Conservation (phyloP, 2,888 invertebrate species). For the Zelleria hepariella region DNA sequence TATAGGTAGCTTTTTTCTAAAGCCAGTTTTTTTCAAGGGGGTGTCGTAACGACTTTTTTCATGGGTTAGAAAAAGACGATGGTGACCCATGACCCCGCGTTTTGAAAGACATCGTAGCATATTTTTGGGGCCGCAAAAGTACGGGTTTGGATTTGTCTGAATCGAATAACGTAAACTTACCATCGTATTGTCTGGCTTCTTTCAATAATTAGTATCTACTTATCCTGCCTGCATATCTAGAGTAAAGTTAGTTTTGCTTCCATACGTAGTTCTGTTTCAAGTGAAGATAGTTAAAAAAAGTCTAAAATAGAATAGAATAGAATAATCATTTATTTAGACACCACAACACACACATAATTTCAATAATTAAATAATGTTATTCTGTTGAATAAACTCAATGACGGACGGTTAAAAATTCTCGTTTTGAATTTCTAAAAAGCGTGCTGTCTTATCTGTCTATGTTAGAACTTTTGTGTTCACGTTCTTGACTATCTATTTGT, state of each 20-base stretch:
- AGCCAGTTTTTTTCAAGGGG: conserved; percentile 42
- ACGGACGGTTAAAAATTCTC: conserved; percentile 52
- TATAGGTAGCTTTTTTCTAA: conserved; percentile 35
- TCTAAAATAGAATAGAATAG: too few relatives aligned
- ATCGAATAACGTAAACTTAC: too few relatives aligned
- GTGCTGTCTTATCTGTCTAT: conserved; percentile 24
- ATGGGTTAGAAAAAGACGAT: conserved; percentile 53
- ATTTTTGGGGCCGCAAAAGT: neutral
- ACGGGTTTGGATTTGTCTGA: neutral
- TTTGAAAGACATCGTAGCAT: neutral
- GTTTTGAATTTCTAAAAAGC: conserved; percentile 49
- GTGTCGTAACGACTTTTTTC: conserved; percentile 66
- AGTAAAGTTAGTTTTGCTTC: too few relatives aligned
- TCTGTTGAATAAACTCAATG: conserved; percentile 26
- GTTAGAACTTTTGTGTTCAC: neutral
- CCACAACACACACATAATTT: too few relatives aligned
- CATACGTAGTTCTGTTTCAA: too few relatives aligned
- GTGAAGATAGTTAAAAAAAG: too few relatives aligned
- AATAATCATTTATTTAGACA: too few relatives aligned
- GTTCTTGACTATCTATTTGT: neutral
- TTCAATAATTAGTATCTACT: neutral
- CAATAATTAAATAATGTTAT: too few relatives aligned
- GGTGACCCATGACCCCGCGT: conserved; percentile 56
- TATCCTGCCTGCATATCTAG: too few relatives aligned
- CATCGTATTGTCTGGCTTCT: too few relatives aligned